A percentile compares a stretch with the other conserved stretches of the same genome.
These are phyloP conservation scores for Ricordea florida DNA, from an alignment of 92 coral and sea anemone genomes.

Conservation along the genomic window DNA sequence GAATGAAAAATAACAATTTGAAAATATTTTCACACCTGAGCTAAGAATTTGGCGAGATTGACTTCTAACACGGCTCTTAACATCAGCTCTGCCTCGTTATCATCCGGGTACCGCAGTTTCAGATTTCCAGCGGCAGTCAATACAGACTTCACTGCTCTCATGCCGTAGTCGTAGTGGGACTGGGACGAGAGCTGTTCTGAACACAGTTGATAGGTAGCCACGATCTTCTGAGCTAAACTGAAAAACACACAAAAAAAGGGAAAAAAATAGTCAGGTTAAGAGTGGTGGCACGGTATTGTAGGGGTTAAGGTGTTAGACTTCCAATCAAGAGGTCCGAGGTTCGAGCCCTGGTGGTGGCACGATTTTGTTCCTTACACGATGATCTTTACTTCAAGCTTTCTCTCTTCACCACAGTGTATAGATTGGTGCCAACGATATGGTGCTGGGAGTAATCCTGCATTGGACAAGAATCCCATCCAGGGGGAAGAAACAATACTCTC, in stretches of 20 bases:
- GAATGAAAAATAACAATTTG: background rate
- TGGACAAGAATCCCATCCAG: no score
- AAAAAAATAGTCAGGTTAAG: no score
- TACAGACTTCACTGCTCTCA: constrained; percentile 99
- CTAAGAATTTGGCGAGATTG: constrained; percentile 94
- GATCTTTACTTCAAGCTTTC: no score
- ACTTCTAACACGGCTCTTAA: constrained; percentile 95
- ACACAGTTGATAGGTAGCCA: constrained; percentile 92
- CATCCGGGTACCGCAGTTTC: constrained; percentile 93
- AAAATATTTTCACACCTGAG: constrained; percentile 65
- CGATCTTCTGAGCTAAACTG: constrained; percentile 98
- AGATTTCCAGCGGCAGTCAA: constrained; percentile 98
- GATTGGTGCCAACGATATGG: no score
- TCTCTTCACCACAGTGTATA: no score
- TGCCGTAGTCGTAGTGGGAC: constrained; percentile 98
- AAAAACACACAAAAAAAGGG: background rate
- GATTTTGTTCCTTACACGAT: no score
- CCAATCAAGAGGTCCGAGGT: no score
- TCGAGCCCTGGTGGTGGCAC: no score
- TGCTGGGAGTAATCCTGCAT: no score
- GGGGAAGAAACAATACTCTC: no score
- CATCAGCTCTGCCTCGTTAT: constrained; percentile 94
- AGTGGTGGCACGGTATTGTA: no score
- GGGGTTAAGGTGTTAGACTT: no score
- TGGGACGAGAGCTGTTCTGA: constrained; percentile 99